phyloP scores from a whole-genome alignment of 2,113 vertebrate species.

The Dicrurus megarhynchus region DNA sequence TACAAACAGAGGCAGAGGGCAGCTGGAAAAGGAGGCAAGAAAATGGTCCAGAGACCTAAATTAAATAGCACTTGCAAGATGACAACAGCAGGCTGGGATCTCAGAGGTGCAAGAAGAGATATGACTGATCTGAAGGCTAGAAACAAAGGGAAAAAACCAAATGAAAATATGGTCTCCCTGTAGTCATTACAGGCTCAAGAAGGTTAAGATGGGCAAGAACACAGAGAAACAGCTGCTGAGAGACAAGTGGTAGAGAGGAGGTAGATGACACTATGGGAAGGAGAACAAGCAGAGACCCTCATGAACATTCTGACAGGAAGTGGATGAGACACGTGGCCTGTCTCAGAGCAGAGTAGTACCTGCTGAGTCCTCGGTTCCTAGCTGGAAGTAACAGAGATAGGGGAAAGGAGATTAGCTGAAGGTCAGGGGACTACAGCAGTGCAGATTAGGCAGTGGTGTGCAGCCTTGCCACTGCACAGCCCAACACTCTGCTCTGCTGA shows the following conservation, averaged over 20 bases:
- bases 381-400: neutral
- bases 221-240: neutral
- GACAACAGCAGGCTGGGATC: neutral
- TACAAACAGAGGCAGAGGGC: neutral
- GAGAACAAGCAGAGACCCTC: neutral
- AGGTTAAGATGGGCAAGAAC: neutral
- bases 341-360: neutral
- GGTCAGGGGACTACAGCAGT: neutral
- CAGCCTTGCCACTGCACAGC: fast-evolving
- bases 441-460: neutral
- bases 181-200: neutral
- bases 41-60: neutral
- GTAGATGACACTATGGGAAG: neutral
- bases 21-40: neutral
- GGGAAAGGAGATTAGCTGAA: constrained; percentile 4
- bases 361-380: neutral
- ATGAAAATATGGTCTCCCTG: neutral
- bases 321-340: neutral
- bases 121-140: neutral
- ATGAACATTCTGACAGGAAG: neutral
- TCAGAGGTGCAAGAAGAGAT: neutral
- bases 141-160: neutral
- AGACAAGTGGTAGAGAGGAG: neutral
- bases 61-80: neutral
- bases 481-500: neutral